phyloP scores from a whole-genome alignment of 2,888 invertebrate genomes.

The Rhagonycha lutea region DNA sequence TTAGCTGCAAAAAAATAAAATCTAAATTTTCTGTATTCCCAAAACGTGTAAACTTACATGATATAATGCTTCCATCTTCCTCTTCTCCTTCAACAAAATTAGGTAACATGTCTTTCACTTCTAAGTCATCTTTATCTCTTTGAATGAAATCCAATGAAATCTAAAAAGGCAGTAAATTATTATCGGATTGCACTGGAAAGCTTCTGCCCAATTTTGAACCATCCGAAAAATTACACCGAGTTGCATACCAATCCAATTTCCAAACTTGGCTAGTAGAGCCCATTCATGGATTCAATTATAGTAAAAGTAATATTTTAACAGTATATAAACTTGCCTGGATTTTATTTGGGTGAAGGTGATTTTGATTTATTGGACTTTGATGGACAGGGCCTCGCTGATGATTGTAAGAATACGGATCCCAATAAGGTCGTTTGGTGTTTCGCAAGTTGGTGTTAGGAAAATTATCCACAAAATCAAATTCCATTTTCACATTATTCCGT shows the following conservation, averaged over 20 bases:
- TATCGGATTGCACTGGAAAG: background rate
- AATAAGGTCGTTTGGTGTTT: background rate
- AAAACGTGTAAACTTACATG: conserved; percentile 33
- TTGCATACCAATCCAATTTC: no score
- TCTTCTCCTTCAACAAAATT: conserved; percentile 49
- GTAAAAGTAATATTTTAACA: background rate
- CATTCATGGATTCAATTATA: no score
- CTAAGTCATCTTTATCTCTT: conserved; percentile 43
- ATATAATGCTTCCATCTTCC: conserved; percentile 25
- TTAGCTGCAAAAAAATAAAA: conserved; percentile 44
- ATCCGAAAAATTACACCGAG: no score
- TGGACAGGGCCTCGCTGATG: no score
- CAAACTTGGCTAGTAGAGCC: background rate
- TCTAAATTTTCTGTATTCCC: background rate
- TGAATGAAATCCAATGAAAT: conserved; percentile 48
- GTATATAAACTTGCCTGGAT: background rate
- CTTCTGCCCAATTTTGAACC: no score
- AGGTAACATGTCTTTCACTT: conserved; percentile 43
- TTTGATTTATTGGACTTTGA: no score
- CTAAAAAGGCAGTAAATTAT: conserved; percentile 37
- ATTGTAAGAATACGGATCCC: no score
- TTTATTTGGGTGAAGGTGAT: background rate
- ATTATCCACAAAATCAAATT: background rate
- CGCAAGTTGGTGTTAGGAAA: background rate
- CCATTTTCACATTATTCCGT: background rate